These are phyloP conservation scores for Thamnophis elegans DNA, from an alignment of 2,797 vertebrate species.

Conservation along the genomic window DNA sequence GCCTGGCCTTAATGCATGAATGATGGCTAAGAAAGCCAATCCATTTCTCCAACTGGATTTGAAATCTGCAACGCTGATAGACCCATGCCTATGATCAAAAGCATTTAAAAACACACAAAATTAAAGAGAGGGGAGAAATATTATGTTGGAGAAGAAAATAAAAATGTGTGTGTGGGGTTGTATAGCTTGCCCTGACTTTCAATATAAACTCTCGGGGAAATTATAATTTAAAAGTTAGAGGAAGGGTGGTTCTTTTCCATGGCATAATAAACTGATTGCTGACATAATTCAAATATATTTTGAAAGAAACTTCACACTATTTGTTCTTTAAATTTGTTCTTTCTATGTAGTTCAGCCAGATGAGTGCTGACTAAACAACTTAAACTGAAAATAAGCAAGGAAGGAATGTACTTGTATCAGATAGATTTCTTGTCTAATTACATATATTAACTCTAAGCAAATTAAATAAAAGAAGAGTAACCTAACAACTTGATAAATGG, in stretches of 20 bases:
- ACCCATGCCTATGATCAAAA: slow-evolving; percentile 56
- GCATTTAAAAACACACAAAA: not conserved
- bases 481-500: not conserved
- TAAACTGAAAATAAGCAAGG: not conserved
- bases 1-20: slow-evolving; percentile 83
- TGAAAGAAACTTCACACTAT: not conserved
- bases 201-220: not conserved
- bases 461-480: not conserved
- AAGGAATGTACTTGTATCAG: not conserved
- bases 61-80: slow-evolving; percentile 86
- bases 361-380: not conserved
- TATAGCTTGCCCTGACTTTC: not conserved
- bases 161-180: not conserved
- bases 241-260: not conserved
- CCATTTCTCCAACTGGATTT: slow-evolving; percentile 92
- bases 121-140: not conserved
- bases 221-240: not conserved
- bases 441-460: not conserved
- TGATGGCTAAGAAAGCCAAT: slow-evolving; percentile 87
- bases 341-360: not conserved
- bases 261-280: not conserved
- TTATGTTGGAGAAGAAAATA: not conserved
- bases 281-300: not conserved
- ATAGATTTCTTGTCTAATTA: not conserved
- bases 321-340: not conserved